Evolutionary conservation across 64 coral and sea anemone genomes (phyloP).

Genomic region (Montipora capricornis): DNA sequence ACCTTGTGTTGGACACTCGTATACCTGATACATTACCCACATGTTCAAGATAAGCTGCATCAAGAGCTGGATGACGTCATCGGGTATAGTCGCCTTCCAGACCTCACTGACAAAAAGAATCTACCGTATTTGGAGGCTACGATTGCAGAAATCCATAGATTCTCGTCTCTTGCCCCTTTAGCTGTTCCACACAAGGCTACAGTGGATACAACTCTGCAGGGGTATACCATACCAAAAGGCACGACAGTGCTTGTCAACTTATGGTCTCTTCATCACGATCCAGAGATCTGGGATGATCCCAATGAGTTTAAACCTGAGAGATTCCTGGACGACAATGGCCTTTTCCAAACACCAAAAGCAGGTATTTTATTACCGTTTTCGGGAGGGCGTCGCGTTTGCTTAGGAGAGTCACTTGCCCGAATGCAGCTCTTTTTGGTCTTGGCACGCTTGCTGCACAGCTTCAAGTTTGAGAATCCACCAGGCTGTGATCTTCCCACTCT

Average conservation of each 20-base stretch:
- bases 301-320: constrained; percentile 45
- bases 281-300: constrained; percentile 55
- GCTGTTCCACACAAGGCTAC: constrained; percentile 56
- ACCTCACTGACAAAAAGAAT: constrained; percentile 29
- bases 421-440: constrained; percentile 55
- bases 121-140: constrained; percentile 63
- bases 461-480: constrained; percentile 53
- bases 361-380: constrained; percentile 56
- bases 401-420: constrained; percentile 61
- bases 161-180: neutral
- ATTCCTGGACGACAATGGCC: constrained; percentile 58
- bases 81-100: constrained; percentile 47
- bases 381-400: constrained; percentile 50
- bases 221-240: constrained; percentile 59
- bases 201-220: constrained; percentile 28
- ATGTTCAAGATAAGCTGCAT: constrained; percentile 53
- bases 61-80: constrained; percentile 67
- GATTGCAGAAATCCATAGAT: constrained; percentile 49
- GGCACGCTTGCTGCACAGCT: constrained; percentile 51
- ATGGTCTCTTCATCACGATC: constrained; percentile 65
- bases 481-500: constrained; percentile 14
- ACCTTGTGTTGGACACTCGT: constrained; percentile 45
- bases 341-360: constrained; percentile 29
- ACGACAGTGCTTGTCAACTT: constrained; percentile 64
- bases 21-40: neutral